Percentiles rank a stretch among this genome's conserved stretches.
Evolutionary conservation across 2,797 vertebrate genomes (phyloP).

Genomic region (Tarsius wallacei): DNA sequence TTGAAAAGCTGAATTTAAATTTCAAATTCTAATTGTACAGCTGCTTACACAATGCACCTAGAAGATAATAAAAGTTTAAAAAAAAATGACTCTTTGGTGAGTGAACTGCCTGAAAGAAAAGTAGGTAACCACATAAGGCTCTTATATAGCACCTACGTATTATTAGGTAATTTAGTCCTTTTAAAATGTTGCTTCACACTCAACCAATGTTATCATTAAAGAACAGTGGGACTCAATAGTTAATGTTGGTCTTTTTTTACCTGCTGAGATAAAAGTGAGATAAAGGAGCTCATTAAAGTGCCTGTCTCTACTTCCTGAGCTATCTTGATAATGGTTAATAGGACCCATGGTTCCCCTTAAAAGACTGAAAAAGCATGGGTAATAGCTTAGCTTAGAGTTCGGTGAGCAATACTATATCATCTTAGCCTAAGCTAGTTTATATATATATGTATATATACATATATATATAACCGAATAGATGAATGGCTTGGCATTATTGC

Average conservation of each 20-base stretch:
- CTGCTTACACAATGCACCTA: constrained; percentile 53
- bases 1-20: constrained; percentile 76
- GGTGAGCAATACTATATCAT: background rate
- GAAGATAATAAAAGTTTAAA: constrained; percentile 71
- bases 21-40: constrained; percentile 74
- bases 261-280: constrained; percentile 42
- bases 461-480: background rate
- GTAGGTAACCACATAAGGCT: background rate
- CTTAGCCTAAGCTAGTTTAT: background rate
- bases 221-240: background rate
- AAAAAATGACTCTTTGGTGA: constrained; percentile 3
- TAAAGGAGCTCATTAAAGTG: constrained; percentile 51
- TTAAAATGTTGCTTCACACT: constrained; percentile 11
- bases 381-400: background rate
- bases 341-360: background rate
- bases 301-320: background rate
- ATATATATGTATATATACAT: no score
- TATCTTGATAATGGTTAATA: background rate
- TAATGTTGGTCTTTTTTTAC: constrained; percentile 61
- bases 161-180: background rate
- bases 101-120: constrained; percentile 41
- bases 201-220: constrained; percentile 37
- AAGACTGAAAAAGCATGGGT: background rate
- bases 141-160: background rate
- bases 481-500: background rate